phyloP scores from a whole-genome alignment of 1,140 invertebrate genomes.

The Mamestra configurata region DNA sequence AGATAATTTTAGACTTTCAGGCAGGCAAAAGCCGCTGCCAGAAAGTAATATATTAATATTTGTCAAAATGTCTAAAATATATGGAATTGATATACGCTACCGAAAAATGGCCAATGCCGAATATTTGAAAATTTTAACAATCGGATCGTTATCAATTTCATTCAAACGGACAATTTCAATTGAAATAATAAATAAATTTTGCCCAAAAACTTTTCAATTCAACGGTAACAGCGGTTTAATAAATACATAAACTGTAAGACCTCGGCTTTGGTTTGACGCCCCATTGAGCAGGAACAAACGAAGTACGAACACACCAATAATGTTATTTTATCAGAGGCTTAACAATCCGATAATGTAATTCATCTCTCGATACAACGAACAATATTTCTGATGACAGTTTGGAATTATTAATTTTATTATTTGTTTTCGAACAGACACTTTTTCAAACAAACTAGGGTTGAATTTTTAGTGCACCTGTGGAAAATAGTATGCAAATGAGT shows the following conservation, averaged over 20 bases:
- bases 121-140: no score
- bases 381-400: background rate
- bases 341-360: slow-evolving; percentile 1
- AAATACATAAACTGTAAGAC: background rate
- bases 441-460: no score
- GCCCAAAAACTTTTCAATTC: background rate
- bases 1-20: no score
- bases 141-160: no score
- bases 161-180: background rate
- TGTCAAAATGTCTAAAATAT: no score
- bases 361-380: background rate
- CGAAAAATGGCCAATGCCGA: no score
- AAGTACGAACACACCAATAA: background rate
- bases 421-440: background rate
- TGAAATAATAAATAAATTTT: background rate
- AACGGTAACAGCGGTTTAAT: slow-evolving; percentile 2
- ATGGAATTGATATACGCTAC: no score
- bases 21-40: no score
- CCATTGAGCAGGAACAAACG: slow-evolving; percentile 13
- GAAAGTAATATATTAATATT: no score
- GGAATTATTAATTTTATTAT: background rate
- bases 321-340: background rate
- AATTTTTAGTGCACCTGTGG: no score
- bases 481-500: no score
- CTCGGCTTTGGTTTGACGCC: background rate